phyloP scores from a whole-genome alignment of 2,888 invertebrate genomes.

The Cyclophora albipunctata region DNA sequence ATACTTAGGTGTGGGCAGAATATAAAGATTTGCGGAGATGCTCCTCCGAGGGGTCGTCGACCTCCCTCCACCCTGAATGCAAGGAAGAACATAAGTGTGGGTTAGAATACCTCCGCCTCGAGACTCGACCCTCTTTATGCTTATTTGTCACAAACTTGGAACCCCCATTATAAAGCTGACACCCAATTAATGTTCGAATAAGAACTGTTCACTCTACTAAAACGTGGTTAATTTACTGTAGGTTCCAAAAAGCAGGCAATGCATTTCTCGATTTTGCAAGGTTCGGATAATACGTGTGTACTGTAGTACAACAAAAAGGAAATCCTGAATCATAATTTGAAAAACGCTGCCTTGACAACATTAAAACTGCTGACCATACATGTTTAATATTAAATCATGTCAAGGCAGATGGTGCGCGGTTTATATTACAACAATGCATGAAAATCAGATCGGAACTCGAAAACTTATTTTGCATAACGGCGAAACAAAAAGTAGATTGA shows the following conservation, averaged over 20 bases:
- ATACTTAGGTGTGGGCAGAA: constrained; percentile 29
- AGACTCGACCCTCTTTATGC: constrained; percentile 39
- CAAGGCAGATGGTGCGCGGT: constrained; percentile 14
- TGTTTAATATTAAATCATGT: constrained; percentile 16
- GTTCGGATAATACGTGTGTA: neutral
- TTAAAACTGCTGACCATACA: constrained; percentile 9
- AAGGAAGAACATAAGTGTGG: constrained; percentile 47
- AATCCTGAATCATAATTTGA: neutral
- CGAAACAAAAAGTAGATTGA: too few relatives aligned
- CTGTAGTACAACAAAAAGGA: neutral
- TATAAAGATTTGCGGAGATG: constrained; percentile 64
- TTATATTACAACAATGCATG: constrained; percentile 14
- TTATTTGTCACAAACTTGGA: constrained; percentile 32
- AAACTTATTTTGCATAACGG: constrained; percentile 7
- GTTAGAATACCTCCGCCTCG: constrained; percentile 26
- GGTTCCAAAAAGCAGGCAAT: neutral
- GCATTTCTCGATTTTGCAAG: neutral
- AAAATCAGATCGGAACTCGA: constrained; percentile 11
- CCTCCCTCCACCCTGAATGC: constrained; percentile 51
- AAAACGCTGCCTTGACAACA: neutral
- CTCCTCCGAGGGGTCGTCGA: constrained; percentile 54
- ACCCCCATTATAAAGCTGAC: constrained; percentile 29
- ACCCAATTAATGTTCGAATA: constrained; percentile 18
- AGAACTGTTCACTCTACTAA: constrained; percentile 16
- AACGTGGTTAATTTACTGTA: neutral